These are phyloP conservation scores for Suricata suricatta DNA, from an alignment of 2,113 vertebrate species.

Conservation along the genomic window DNA sequence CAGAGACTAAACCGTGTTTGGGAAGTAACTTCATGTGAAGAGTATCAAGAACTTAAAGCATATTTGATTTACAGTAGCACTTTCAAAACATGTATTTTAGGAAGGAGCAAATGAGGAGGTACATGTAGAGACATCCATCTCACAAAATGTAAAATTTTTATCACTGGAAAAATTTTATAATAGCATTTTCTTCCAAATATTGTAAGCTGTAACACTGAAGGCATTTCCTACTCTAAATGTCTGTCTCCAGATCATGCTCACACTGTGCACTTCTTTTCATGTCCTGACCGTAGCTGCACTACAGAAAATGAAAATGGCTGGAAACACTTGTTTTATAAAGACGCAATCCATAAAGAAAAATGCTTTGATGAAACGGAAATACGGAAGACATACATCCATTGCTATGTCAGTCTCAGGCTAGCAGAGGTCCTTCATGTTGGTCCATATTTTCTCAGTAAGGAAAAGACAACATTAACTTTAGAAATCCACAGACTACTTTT, in stretches of 20 bases:
- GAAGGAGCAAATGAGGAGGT: background rate
- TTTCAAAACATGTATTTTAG: background rate
- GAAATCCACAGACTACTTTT: background rate
- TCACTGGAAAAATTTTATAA: background rate
- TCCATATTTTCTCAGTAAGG: background rate
- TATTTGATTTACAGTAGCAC: background rate
- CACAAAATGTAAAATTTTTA: background rate
- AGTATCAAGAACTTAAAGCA: background rate
- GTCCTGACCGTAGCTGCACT: background rate
- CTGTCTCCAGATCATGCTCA: background rate
- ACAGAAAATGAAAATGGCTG: background rate
- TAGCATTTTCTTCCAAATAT: background rate
- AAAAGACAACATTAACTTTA: background rate
- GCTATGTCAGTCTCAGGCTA: background rate
- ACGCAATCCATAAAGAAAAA: background rate
- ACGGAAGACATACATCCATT: background rate
- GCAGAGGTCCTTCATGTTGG: background rate
- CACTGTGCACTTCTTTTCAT: background rate
- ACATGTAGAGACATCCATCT: background rate
- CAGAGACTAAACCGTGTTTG: background rate
- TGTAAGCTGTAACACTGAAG: background rate
- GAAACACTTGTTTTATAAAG: background rate
- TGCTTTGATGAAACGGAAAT: slow-evolving; percentile 18
- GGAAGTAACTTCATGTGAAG: background rate
- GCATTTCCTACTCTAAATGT: background rate